A percentile compares a stretch with the other conserved stretches of the same genome.
Conservation (phyloP, 1,140 invertebrate species). For the Venturia canescens region DNA sequence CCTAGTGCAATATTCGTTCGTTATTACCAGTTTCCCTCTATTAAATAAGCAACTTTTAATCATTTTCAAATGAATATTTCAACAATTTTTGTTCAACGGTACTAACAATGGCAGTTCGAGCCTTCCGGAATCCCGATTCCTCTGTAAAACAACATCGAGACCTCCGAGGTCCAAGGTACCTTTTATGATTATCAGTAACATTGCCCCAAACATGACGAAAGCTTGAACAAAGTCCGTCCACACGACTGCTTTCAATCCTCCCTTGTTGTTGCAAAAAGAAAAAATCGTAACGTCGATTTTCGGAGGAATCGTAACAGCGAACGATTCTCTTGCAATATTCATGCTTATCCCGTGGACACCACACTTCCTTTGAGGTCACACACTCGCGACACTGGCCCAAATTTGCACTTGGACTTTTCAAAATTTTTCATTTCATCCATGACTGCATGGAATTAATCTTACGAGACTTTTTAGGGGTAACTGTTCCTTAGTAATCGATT, state of each 20-base stretch:
- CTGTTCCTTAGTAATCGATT: too few relatives aligned
- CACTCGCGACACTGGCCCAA: too few relatives aligned
- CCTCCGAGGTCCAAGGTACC: conserved; percentile 89
- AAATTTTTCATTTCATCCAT: too few relatives aligned
- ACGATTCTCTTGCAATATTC: too few relatives aligned
- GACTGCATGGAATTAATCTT: too few relatives aligned
- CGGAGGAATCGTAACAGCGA: too few relatives aligned
- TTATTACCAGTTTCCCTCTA: background rate
- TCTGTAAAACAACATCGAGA: conserved; percentile 81
- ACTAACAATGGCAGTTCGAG: conserved; percentile 87
- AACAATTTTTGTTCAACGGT: too few relatives aligned
- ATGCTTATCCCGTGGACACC: too few relatives aligned
- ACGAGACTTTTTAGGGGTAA: too few relatives aligned
- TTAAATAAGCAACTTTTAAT: background rate
- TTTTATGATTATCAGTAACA: conserved; percentile 88
- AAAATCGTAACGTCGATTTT: background rate
- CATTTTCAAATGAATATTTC: background rate
- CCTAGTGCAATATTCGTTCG: conserved; percentile 70
- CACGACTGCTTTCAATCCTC: conserved; percentile 94
- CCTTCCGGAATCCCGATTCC: conserved; percentile 83
- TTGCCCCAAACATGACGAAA: conserved; percentile 89
- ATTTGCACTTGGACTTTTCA: too few relatives aligned
- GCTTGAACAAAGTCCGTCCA: conserved; percentile 96
- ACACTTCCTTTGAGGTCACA: too few relatives aligned
- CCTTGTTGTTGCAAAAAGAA: conserved; percentile 77